These are phyloP conservation scores for Eulithis testata DNA, from an alignment of 2,888 invertebrate species.

Conservation along the genomic window DNA sequence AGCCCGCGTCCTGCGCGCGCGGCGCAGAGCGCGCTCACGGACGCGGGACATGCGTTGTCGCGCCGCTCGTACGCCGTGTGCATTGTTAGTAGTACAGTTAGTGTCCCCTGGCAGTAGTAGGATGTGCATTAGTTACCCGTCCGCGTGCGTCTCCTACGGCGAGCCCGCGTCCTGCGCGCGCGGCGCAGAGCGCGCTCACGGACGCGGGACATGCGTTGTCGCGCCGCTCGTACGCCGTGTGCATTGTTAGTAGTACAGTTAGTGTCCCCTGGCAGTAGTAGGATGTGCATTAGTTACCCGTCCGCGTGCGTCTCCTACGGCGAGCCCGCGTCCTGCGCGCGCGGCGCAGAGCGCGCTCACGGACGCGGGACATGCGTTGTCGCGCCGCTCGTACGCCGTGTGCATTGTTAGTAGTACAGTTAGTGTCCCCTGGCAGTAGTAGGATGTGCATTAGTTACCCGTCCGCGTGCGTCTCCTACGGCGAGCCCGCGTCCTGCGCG, in stretches of 20 bases:
- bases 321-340: slow-evolving; percentile 86
- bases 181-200: slow-evolving; percentile 96
- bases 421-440: too few species aligned
- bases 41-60: slow-evolving; percentile 98
- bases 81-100: slow-evolving; percentile 94
- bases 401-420: slow-evolving; percentile 98
- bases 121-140: slow-evolving; percentile 73
- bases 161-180: slow-evolving; percentile 88
- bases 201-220: slow-evolving; percentile 99
- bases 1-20: slow-evolving; percentile 89
- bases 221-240: slow-evolving; percentile 97
- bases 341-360: slow-evolving; percentile 97
- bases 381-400: slow-evolving; percentile 97
- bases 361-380: slow-evolving; percentile 98
- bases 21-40: slow-evolving; percentile 96
- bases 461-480: slow-evolving; percentile 97
- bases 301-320: slow-evolving; percentile 97
- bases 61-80: slow-evolving; percentile 98
- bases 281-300: slow-evolving; percentile 74
- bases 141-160: slow-evolving; percentile 97
- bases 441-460: slow-evolving; percentile 70
- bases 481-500: slow-evolving; percentile 87
- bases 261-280: too few species aligned
- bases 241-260: slow-evolving; percentile 96
- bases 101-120: too few species aligned